These are phyloP conservation scores for Andrena marginata DNA, from an alignment of 2,888 invertebrate genomes.

Conservation along the genomic window DNA sequence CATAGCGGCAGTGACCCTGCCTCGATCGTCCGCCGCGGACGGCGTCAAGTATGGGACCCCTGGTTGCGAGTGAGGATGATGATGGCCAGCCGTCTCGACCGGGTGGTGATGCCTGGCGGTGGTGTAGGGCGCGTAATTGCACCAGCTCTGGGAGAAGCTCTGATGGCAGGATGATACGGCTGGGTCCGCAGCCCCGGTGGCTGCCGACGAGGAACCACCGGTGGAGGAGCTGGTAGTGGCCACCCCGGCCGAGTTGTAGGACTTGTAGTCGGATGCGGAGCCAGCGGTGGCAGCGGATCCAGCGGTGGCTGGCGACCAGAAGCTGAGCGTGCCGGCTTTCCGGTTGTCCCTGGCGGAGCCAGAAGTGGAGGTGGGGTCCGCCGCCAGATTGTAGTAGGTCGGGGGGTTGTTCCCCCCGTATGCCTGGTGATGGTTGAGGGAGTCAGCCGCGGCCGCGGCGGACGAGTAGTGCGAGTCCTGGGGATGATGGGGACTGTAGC, in stretches of 20 bases:
- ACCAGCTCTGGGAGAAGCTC: slow-evolving; percentile 90
- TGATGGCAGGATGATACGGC: slow-evolving; percentile 89
- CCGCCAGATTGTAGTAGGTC: slow-evolving; percentile 91
- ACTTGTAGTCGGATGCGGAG: slow-evolving; percentile 87
- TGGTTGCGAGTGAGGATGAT: slow-evolving; percentile 87
- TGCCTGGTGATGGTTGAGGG: slow-evolving; percentile 88
- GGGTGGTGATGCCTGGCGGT: slow-evolving; percentile 87
- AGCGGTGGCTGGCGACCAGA: slow-evolving; percentile 89
- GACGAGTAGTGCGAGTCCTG: slow-evolving; percentile 83
- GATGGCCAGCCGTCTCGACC: slow-evolving; percentile 85
- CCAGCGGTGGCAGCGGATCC: slow-evolving; percentile 84
- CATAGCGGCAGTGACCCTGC: slow-evolving; percentile 87
- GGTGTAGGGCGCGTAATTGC: slow-evolving; percentile 90
- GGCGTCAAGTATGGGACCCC: slow-evolving; percentile 89
- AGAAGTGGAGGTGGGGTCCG: slow-evolving; percentile 86
- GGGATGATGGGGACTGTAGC: slow-evolving; percentile 89
- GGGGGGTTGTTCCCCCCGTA: slow-evolving; percentile 88
- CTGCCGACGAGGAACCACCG: slow-evolving; percentile 82
- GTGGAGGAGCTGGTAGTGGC: slow-evolving; percentile 85
- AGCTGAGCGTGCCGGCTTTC: slow-evolving; percentile 87
- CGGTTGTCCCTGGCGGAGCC: slow-evolving; percentile 87
- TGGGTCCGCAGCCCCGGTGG: slow-evolving; percentile 85
- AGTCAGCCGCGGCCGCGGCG: slow-evolving; percentile 87
- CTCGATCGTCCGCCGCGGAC: slow-evolving; percentile 88
- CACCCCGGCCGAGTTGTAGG: slow-evolving; percentile 84